Evolutionary conservation across 2,888 invertebrate species (phyloP), one percentile per base, ranked within the genome.

Genomic region (Scaptomyza parva): DNA sequence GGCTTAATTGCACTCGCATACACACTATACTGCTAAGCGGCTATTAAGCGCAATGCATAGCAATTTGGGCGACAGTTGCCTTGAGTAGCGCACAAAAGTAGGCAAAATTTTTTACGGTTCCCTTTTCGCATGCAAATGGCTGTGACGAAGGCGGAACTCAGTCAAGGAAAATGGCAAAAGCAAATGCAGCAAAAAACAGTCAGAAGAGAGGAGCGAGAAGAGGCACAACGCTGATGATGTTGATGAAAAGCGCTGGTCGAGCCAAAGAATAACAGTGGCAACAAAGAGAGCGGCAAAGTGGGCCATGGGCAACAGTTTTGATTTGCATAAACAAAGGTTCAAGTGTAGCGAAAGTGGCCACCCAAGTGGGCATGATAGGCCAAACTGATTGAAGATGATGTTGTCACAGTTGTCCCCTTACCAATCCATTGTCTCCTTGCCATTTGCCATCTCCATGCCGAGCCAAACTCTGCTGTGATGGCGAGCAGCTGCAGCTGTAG

Each of bases 251-350:
- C 57, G 48, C 58, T 70, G 52, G 65, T 59, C 71, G 61, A 17
- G 37, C 2, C 2, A 48, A 45, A 43, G 52, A 75, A 50, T 52
- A 61, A 33, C 39, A 40, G 22, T 51, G 52, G 55, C 52, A 70
- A 62, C 61, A 76, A 61, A 45, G 65, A 47, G 22, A 14, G 41
- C 51, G 24, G 47, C 54, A 60, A 74, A 71, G 80, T 81, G 86
- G 86, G 81, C 80, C 84, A 81, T 86, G 86, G 81, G 81, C 78
- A 83, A 78, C 81, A 72, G 70, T 83, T 83, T 77, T 86, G 82
- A 83, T 83, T 83, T 83, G 78, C 82, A 83, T 86, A 83, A 86
- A 83, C 82, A 83, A 83, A 77, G 82, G 82, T 84, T 83, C 82
- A 83, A 86, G 82, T 83, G 84, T 72, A 76, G 70, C 70, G 59